A percentile compares a stretch with the other conserved stretches of the same genome.
Conservation (phyloP, 2,888 invertebrate genomes). For the Chymomyza caudatula region DNA sequence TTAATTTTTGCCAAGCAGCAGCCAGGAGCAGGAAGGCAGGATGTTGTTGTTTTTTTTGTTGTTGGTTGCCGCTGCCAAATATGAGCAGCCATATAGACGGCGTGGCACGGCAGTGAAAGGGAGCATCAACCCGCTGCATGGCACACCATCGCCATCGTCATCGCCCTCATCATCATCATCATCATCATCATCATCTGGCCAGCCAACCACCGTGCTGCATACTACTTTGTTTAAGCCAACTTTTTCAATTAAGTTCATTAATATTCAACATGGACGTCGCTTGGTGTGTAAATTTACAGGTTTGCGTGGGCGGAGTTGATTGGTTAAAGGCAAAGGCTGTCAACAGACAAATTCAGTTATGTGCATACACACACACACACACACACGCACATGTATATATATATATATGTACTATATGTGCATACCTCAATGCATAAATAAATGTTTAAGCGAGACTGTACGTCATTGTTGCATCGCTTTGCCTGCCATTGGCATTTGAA, state of each 20-base stretch:
- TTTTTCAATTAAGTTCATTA: constrained; percentile 71
- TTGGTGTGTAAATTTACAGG: background rate
- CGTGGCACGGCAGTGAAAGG: constrained; percentile 3
- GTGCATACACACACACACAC: background rate
- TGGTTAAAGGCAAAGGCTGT: background rate
- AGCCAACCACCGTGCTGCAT: background rate
- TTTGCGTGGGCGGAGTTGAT: background rate
- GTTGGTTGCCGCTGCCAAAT: background rate
- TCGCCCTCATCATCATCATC: too few relatives aligned
- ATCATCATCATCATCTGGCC: background rate
- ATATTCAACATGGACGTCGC: constrained; percentile 63
- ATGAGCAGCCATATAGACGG: too few relatives aligned
- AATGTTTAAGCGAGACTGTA: constrained; percentile 46
- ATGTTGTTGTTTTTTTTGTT: constrained; percentile 14
- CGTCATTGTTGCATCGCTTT: too few relatives aligned
- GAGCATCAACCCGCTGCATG: too few relatives aligned
- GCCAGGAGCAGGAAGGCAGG: background rate
- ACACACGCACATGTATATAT: background rate
- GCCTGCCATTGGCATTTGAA: background rate
- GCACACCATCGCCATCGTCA: background rate
- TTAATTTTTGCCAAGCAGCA: constrained; percentile 48
- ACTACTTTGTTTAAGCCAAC: constrained; percentile 38
- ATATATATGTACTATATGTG: background rate
- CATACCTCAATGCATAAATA: constrained; percentile 49
- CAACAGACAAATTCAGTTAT: background rate